Percentiles rank a stretch among this genome's conserved stretches.
Conservation (phyloP, 2,888 invertebrate species). For the Dusona sp. region DNA sequence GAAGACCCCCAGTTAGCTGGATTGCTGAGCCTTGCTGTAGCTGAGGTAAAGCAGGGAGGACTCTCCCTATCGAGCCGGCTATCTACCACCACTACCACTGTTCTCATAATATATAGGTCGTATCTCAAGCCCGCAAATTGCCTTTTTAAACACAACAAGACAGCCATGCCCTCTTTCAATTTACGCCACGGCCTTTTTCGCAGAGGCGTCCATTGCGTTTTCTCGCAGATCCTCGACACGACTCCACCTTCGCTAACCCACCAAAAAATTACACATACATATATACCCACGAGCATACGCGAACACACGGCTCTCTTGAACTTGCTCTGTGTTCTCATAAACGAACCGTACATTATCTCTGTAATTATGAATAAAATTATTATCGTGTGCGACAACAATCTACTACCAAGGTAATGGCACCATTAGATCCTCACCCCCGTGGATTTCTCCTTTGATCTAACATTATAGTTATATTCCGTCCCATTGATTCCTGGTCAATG, state of each 20-base stretch:
- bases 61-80: slow-evolving; percentile 80
- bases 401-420: slow-evolving; percentile 68
- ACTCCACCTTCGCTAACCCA: slow-evolving; percentile 53
- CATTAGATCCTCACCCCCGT: slow-evolving; percentile 5
- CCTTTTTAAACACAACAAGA: slow-evolving; percentile 84
- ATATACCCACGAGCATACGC: background rate
- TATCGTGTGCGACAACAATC: slow-evolving; percentile 70
- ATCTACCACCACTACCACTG: slow-evolving; percentile 78
- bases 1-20: slow-evolving; percentile 53
- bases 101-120: slow-evolving; percentile 82
- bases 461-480: slow-evolving; percentile 4
- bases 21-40: slow-evolving; percentile 53
- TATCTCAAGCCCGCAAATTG: slow-evolving; percentile 84
- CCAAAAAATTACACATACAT: slow-evolving; percentile 34
- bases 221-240: slow-evolving; percentile 64
- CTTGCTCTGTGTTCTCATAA: slow-evolving; percentile 57
- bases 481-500: slow-evolving; percentile 22
- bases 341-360: slow-evolving; percentile 71
- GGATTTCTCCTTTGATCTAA: background rate
- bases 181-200: slow-evolving; percentile 81
- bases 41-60: slow-evolving; percentile 64
- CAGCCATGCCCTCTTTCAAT: slow-evolving; percentile 83
- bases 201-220: slow-evolving; percentile 75
- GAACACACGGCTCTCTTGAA: background rate
- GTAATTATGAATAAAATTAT: slow-evolving; percentile 75